These are phyloP conservation scores for Lophura nycthemera DNA, from an alignment of 2,113 vertebrate species.

Conservation along the genomic window DNA sequence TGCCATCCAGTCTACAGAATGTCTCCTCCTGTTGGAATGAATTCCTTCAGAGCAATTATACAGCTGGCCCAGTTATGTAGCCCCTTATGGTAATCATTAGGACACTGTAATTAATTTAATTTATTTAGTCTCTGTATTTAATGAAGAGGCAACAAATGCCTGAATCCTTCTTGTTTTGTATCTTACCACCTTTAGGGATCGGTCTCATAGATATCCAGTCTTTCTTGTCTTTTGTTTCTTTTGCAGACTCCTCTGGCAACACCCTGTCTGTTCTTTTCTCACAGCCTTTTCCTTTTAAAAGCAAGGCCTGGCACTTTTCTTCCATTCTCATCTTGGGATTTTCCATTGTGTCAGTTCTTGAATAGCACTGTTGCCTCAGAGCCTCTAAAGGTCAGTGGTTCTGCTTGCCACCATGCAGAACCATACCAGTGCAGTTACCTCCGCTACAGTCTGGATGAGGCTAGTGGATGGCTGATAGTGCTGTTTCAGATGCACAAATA, in stretches of 20 bases:
- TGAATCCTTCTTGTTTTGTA: background rate
- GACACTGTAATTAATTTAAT: background rate
- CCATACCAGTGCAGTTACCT: background rate
- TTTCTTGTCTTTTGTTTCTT: background rate
- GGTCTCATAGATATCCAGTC: background rate
- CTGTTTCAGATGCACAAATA: background rate
- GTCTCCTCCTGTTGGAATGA: slow-evolving; percentile 18
- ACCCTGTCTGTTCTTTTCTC: background rate
- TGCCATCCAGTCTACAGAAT: background rate
- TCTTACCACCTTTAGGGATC: background rate
- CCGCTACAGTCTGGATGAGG: background rate
- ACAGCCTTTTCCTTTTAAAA: background rate
- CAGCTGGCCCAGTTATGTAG: background rate
- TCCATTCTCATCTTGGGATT: background rate
- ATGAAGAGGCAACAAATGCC: background rate
- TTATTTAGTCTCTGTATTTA: background rate
- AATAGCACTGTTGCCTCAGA: background rate
- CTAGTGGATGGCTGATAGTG: background rate
- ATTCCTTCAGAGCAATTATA: background rate
- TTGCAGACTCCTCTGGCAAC: background rate
- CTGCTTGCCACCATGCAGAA: background rate
- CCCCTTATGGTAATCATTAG: slow-evolving; percentile 35
- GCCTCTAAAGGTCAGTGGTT: background rate
- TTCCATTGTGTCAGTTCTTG: background rate
- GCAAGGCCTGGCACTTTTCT: background rate